Evolutionary conservation across 2,797 vertebrate species (phyloP).

Genomic region (Crocidura indochinensis): DNA sequence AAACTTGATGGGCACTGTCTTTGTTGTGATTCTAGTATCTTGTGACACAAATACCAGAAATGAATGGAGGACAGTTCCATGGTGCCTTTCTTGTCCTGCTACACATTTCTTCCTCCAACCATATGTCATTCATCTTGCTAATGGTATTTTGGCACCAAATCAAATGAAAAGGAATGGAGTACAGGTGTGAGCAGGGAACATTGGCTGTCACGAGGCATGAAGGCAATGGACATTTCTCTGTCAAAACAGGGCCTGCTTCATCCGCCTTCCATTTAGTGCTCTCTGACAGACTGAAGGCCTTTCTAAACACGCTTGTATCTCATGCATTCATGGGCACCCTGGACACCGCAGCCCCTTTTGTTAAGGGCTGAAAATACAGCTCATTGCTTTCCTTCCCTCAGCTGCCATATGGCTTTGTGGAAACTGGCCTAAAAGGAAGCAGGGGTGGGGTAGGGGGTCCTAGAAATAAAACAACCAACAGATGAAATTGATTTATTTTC

Average conservation of each 20-base stretch:
- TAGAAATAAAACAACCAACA: conserved; percentile 87
- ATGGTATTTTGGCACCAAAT: conserved; percentile 88
- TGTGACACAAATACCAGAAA: conserved; percentile 84
- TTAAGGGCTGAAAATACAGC: conserved; percentile 89
- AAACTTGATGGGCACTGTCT: neutral
- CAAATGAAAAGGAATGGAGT: conserved; percentile 75
- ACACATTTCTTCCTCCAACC: conserved; percentile 85
- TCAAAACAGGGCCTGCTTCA: conserved; percentile 80
- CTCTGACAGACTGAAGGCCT: conserved; percentile 86
- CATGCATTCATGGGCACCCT: conserved; percentile 89
- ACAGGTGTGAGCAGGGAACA: conserved; percentile 62
- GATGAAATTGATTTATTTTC: conserved; percentile 93
- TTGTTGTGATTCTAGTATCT: conserved; percentile 75
- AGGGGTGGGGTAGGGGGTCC: conserved; percentile 62
- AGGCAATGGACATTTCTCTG: conserved; percentile 82
- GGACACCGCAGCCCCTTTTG: conserved; percentile 89
- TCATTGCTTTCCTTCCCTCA: conserved; percentile 87
- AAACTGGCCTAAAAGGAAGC: conserved; percentile 89
- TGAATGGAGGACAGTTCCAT: conserved; percentile 77
- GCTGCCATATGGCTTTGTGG: conserved; percentile 93
- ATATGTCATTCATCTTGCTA: conserved; percentile 88
- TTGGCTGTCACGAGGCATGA: conserved; percentile 73
- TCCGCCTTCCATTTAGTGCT: conserved; percentile 83
- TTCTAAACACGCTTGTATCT: conserved; percentile 81
- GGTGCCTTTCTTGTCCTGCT: conserved; percentile 87